These are phyloP conservation scores for Ranitomeya variabilis DNA, from an alignment of 2,113 vertebrate species.

Conservation along the genomic window DNA sequence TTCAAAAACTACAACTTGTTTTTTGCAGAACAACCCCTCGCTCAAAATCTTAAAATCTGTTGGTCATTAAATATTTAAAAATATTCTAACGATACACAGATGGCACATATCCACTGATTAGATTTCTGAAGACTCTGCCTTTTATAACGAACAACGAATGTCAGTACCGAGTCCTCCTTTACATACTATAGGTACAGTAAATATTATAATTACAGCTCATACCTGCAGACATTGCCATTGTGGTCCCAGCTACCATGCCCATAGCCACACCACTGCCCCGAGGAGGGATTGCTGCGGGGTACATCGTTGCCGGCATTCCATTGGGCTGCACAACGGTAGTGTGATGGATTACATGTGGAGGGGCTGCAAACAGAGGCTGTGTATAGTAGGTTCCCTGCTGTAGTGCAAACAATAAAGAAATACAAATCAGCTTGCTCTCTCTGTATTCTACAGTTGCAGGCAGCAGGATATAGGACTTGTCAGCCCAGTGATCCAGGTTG, in stretches of 20 bases:
- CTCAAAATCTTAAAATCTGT: no score
- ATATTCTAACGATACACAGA: no score
- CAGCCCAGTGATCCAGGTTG: no score
- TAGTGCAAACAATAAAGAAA: slow-evolving; percentile 60
- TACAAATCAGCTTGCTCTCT: no score
- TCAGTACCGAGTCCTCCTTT: not conserved
- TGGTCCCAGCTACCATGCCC: slow-evolving; percentile 98
- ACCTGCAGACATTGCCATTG: slow-evolving; percentile 99
- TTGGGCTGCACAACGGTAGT: slow-evolving; percentile 99
- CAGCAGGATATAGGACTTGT: not conserved
- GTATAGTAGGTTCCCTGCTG: slow-evolving; percentile 97
- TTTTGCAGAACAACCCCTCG: no score
- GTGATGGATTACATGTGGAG: slow-evolving; percentile 98
- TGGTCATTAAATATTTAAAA: no score
- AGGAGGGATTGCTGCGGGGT: slow-evolving; percentile 82
- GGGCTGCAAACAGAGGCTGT: slow-evolving; percentile 95
- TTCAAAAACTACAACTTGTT: no score
- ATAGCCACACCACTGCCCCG: slow-evolving; percentile 87
- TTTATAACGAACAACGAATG: no score
- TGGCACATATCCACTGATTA: no score
- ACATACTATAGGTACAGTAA: slow-evolving; percentile 24
- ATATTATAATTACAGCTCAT: slow-evolving; percentile 25
- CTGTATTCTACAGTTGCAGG: not conserved
- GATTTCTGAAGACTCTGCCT: no score
- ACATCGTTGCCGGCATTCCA: slow-evolving; percentile 95